A percentile compares a stretch with the other conserved stretches of the same genome.
These are phyloP conservation scores for Leptopilina syphax DNA, from an alignment of 2,888 invertebrate species.

Conservation along the genomic window DNA sequence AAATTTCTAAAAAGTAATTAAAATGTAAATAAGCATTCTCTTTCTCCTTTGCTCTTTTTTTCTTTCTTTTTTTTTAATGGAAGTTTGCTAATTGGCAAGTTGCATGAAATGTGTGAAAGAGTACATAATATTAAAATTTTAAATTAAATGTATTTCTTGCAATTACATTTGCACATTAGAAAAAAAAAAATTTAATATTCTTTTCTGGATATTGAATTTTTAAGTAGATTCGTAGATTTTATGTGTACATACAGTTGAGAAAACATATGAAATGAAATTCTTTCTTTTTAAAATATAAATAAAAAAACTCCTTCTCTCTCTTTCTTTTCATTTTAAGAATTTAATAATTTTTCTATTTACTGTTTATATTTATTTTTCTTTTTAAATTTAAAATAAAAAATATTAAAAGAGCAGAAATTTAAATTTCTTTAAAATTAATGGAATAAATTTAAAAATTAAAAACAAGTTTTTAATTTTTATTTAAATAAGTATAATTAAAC, in stretches of 20 bases:
- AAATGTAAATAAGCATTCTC: conserved; percentile 34
- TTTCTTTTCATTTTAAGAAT: no score
- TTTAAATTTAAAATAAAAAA: no score
- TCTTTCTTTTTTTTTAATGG: conserved; percentile 4
- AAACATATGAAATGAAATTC: neutral
- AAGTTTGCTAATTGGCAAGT: conserved; percentile 24
- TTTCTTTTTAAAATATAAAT: no score
- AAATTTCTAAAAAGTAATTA: conserved; percentile 29
- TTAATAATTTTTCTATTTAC: no score
- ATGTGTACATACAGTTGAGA: neutral
- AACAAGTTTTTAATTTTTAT: no score
- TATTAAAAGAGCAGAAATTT: no score
- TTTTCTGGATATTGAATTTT: neutral
- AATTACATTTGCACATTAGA: neutral
- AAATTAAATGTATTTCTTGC: conserved; percentile 19
- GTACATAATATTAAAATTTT: conserved; percentile 19
- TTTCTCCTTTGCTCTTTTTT: neutral
- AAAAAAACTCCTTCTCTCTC: no score
- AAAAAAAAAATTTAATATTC: conserved; percentile 9
- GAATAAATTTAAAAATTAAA: no score
- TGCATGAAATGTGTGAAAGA: neutral
- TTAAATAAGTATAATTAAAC: no score
- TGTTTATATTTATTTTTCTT: no score
- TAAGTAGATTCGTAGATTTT: conserved; percentile 8
- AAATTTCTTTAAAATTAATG: no score